These are phyloP conservation scores for Drosophila kohkoa DNA, from an alignment of 1,140 invertebrate genomes.

Conservation along the genomic window DNA sequence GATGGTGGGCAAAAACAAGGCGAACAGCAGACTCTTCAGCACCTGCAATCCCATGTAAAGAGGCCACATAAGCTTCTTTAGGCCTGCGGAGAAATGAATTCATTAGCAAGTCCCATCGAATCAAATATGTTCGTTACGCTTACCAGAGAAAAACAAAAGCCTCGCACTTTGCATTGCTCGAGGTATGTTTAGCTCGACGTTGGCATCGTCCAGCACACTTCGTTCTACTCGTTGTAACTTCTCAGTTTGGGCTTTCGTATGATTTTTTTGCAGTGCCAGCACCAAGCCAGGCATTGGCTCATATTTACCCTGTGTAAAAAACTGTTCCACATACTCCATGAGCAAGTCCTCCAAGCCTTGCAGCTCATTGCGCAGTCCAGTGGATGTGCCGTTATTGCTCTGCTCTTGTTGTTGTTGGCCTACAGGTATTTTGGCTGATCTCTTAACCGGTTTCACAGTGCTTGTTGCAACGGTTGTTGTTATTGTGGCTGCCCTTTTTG, in stretches of 20 bases:
- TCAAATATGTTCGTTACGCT: conserved; percentile 2
- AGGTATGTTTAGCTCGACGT: conserved; percentile 70
- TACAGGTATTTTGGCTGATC: not conserved
- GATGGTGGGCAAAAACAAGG: conserved; percentile 92
- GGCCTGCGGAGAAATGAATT: conserved; percentile 82
- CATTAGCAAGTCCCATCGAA: not conserved
- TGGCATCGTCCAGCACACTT: conserved; percentile 54
- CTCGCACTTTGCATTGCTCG: conserved; percentile 86
- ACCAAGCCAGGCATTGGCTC: conserved; percentile 73
- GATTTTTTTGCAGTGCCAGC: conserved; percentile 72
- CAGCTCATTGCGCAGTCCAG: conserved; percentile 51
- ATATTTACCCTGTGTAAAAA: conserved; percentile 75
- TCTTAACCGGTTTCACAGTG: conserved; percentile 11
- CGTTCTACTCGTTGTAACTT: conserved; percentile 15
- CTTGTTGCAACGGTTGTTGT: not conserved
- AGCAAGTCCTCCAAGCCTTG: conserved; percentile 70
- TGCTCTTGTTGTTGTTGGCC: not conserved
- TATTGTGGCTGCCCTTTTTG: not conserved
- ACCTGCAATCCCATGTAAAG: conserved; percentile 91
- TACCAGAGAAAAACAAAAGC: conserved; percentile 86
- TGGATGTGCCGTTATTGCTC: conserved; percentile 23
- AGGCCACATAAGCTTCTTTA: conserved; percentile 92
- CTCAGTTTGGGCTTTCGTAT: conserved; percentile 16
- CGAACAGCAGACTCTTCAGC: conserved; percentile 91
- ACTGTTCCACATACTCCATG: conserved; percentile 74